Conservation (phyloP, 2,797 vertebrate genomes). For the Coendou prehensilis region DNA sequence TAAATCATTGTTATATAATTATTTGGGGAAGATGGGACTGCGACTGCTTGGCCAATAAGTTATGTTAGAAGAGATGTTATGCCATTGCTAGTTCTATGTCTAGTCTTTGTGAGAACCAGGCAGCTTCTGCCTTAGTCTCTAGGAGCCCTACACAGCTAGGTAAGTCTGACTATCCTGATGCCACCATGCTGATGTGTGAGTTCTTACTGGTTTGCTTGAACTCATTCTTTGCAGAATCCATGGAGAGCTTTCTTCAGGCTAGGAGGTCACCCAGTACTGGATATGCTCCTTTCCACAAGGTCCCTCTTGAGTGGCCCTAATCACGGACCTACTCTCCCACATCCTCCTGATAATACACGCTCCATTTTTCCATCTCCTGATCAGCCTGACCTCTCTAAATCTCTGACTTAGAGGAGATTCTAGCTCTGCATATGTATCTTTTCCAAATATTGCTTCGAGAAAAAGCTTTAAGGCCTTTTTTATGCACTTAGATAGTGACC, state of each 20-base stretch:
- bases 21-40: not conserved
- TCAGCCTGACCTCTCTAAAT: not conserved
- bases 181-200: not conserved
- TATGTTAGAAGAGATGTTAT: not conserved
- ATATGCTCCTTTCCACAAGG: not conserved
- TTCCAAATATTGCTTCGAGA: not conserved
- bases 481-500: not conserved
- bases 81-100: not conserved
- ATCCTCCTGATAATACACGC: not conserved
- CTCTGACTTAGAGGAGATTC: not conserved
- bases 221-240: not conserved
- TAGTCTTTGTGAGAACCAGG: not conserved
- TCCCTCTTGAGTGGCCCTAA: not conserved
- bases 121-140: not conserved
- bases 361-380: slow-evolving; percentile 2
- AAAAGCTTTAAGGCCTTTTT: not conserved
- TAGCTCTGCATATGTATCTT: not conserved
- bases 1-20: slow-evolving; percentile 24
- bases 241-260: not conserved
- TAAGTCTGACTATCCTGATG: not conserved
- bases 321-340: not conserved
- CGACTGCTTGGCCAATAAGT: not conserved
- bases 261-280: not conserved
- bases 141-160: not conserved
- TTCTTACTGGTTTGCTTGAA: not conserved